A percentile compares a stretch with the other conserved stretches of the same genome.
phyloP scores from a whole-genome alignment of 2,888 invertebrate genomes.

The Odontocerum albicorne region DNA sequence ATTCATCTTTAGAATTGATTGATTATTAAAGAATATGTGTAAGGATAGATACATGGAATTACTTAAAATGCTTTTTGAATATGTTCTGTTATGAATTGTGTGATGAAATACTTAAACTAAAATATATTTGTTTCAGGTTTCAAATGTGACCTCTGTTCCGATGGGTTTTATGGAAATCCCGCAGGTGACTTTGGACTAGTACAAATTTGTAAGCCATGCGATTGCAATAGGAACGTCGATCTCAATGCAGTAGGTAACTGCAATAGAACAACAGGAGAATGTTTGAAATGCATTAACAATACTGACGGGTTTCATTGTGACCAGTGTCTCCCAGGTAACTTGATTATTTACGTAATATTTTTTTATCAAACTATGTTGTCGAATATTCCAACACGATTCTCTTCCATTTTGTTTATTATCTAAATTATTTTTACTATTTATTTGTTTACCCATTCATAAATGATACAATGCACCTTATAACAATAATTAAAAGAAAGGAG shows the following conservation, averaged over 20 bases:
- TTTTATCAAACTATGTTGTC: background rate
- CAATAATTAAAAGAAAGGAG: too few relatives aligned
- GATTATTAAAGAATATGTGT: too few relatives aligned
- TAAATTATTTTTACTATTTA: too few relatives aligned
- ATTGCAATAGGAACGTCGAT: slow-evolving; percentile 93
- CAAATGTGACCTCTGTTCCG: slow-evolving; percentile 89
- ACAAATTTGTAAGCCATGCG: slow-evolving; percentile 81
- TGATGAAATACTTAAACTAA: too few relatives aligned
- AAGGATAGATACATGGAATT: too few relatives aligned
- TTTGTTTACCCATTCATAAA: too few relatives aligned
- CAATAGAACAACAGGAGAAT: slow-evolving; percentile 93
- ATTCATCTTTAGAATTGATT: too few relatives aligned
- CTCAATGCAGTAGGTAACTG: slow-evolving; percentile 97
- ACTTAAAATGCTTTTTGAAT: too few relatives aligned
- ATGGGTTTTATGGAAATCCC: slow-evolving; percentile 94
- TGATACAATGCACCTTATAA: too few relatives aligned
- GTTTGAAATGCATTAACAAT: slow-evolving; percentile 95
- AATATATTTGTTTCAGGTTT: slow-evolving; percentile 57
- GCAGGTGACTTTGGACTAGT: slow-evolving; percentile 66
- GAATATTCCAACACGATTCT: background rate
- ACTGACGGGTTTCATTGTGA: slow-evolving; percentile 93
- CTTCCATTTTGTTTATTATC: too few relatives aligned
- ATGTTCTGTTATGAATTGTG: too few relatives aligned
- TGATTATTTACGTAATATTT: background rate
- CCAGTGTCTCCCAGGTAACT: slow-evolving; percentile 83